Evolutionary conservation across 2,797 vertebrate species (phyloP).

Genomic region (Dipus sagitta): DNA sequence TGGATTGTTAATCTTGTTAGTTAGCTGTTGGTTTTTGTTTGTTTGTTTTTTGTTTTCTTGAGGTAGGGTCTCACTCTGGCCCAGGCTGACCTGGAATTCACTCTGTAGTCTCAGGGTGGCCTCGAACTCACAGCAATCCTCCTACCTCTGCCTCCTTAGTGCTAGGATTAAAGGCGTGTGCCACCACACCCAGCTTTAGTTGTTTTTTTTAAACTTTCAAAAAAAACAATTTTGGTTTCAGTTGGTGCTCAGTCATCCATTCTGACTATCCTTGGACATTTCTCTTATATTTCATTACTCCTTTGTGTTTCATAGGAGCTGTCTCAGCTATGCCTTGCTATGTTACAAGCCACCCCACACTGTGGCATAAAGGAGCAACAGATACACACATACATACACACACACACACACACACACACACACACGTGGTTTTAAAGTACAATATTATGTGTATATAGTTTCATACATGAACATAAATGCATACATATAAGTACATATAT

Average conservation of each 20-base stretch:
- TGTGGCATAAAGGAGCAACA: not conserved
- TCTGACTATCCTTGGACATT: slow-evolving; percentile 8
- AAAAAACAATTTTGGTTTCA: not conserved
- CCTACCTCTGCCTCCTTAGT: too few relatives aligned
- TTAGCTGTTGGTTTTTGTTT: not conserved
- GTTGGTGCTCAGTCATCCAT: not conserved
- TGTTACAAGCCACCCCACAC: not conserved
- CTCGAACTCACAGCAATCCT: too few relatives aligned
- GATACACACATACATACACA: too few relatives aligned
- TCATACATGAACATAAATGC: not conserved
- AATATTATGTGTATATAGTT: too few relatives aligned
- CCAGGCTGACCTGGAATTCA: too few relatives aligned
- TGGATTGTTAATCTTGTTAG: not conserved
- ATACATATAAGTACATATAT: not conserved
- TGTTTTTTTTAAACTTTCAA: not conserved
- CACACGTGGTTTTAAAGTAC: too few relatives aligned
- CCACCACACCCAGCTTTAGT: too few relatives aligned
- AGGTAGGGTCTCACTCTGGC: too few relatives aligned
- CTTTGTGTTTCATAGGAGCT: not conserved
- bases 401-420: too few relatives aligned
- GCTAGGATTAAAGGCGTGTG: too few relatives aligned
- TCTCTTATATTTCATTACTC: not conserved
- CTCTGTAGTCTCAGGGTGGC: too few relatives aligned
- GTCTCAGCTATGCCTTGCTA: not conserved
- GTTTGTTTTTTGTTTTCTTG: too few relatives aligned